Evolutionary conservation across 2,888 invertebrate species (phyloP), one percentile per base, ranked within the genome.

Genomic region (Himalopsyche japonica): DNA sequence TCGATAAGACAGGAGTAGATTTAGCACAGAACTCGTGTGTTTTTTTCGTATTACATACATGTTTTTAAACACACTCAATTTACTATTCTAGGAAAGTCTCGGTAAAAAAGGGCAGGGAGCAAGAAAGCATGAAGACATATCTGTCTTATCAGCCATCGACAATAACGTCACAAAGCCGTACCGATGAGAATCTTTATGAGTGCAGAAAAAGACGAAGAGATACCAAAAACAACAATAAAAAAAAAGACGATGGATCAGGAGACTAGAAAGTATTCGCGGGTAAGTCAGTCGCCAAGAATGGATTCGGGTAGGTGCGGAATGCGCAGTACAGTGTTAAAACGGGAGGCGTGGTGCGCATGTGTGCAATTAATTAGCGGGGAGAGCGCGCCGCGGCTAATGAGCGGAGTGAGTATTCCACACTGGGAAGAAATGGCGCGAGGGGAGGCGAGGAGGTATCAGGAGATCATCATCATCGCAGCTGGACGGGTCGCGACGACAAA

Each of bases 311-410:
- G 57, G 78, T 20, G 77, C 34, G 76, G 34, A 57, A 70, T 70
- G 83, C 82, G 77, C 83, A 76, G 81, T 79, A 79, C 80, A 70
- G 84, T 82, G 86, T 82, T 86, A 86, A 86, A 85, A 83, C 82
- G 83, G 79, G 77, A 85, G 83, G 86, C 85, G 85, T 84, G 84
- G 82, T 83, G 85, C 83, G 85, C 85, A 86, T 85, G 79, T 84
- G 86, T 82, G 86, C 83, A 79, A 85, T 85, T 85, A 82, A 85
- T 85, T 85, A 85, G 77, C 79, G 76, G 34, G 37, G 30, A 30
- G 47, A 81, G 80, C 77, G 78, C 81, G 81, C 78, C 37, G n/a
- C 81, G 80, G 81, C 84, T 84, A 84, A 82, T 84, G 84, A 84
- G 84, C 20, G 80, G 43, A 24, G 57, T 79, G 34, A 20, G 18